A percentile compares a stretch with the other conserved stretches of the same genome.
These are phyloP conservation scores for Ectemnius lituratus DNA, from an alignment of 2,888 invertebrate genomes.

Conservation along the genomic window DNA sequence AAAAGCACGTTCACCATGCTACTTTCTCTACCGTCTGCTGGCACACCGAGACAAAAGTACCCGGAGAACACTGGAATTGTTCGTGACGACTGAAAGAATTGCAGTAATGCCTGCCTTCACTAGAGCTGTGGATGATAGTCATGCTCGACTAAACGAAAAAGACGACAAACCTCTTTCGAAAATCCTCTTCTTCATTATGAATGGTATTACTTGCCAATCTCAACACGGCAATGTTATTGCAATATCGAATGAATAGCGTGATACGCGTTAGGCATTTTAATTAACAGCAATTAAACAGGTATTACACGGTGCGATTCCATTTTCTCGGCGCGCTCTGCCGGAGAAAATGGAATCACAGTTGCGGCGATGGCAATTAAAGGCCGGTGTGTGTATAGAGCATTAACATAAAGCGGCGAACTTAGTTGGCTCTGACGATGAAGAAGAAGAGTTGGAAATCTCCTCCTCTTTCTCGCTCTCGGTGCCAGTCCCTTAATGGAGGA, in stretches of 20 bases:
- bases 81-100: conserved; percentile 40
- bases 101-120: conserved; percentile 26
- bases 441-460: no score
- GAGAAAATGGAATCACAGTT: background rate
- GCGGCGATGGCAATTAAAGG: no score
- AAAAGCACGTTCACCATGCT: conserved; percentile 65
- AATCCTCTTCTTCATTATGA: conserved; percentile 9
- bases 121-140: conserved; percentile 7
- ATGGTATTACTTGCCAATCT: background rate
- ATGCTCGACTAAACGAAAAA: background rate
- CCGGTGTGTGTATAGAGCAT: no score
- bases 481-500: conserved; percentile 1
- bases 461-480: background rate
- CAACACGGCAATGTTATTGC: no score
- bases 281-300: background rate
- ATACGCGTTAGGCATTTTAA: background rate
- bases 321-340: background rate
- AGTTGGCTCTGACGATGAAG: no score
- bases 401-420: no score
- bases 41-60: background rate
- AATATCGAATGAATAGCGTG: background rate
- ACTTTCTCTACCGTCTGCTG: conserved; percentile 66
- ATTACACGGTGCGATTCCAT: background rate
- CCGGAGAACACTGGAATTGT: conserved; percentile 54
- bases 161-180: conserved; percentile 16